Evolutionary conservation across 2,888 invertebrate species (phyloP), one percentile per base, ranked within the genome.

Genomic region (Proisotoma minuta): DNA sequence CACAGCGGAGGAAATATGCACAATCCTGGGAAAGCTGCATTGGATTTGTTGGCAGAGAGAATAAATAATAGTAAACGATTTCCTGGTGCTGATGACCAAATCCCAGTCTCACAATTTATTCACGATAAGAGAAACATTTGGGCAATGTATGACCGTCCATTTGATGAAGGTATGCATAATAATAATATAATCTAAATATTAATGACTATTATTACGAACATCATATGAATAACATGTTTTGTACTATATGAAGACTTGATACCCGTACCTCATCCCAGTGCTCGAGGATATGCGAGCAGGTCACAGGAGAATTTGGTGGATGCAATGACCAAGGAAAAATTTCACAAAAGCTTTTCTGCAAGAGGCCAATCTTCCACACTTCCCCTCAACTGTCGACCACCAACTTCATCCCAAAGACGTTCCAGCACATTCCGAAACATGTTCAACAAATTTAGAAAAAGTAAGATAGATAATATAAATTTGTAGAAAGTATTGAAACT

Each of bases 281-380:
- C 53, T 43, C 62, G 65, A 60, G 65, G 64, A 23, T 66, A 59
- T 58, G 62, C 71, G 12, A 69, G 68, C 57, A 59, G 69, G 23
- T 69, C 69, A 40, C 71, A 71, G 56, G 71, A 71, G 54, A 71
- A 71, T 59, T 62, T 71, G 39, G 43, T 71, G 56, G 71, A 71
- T 51, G 69, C 69, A 27, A 66, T 68, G 63, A 66, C 63, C 48
- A 64, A 68, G 51, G 71, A 69, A 49, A 59, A 66, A 22, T 63
- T 71, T 49, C 63, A 58, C 28, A 68, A 68, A 57, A 65, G 66
- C 22, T 69, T 65, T 50, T 66, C 65, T 10, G 61, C 66, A 28
- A 66, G 68, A 10, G 71, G 71, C 22, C 71, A 71, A 53, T 68
- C 71, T 1, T 70, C 69, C 10, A 71, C 71, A 10, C 49, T 71